Evolutionary conservation across 2,797 vertebrate species (phyloP), one percentile per base, ranked within the genome.

Genomic region (Alauda arvensis): DNA sequence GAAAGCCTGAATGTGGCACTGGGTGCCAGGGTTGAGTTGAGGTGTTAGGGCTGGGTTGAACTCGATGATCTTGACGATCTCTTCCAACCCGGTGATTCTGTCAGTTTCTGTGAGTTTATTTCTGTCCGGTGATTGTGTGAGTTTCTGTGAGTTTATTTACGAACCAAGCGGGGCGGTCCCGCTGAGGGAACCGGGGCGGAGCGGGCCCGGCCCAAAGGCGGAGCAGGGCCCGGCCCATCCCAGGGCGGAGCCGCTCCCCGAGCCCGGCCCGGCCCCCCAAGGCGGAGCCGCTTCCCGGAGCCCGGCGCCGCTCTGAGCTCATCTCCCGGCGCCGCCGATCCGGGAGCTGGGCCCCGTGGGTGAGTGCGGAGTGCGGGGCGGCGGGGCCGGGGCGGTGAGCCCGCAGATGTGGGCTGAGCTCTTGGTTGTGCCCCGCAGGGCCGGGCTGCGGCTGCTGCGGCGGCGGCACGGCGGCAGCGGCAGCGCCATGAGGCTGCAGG

Each of bases 401-500:
- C 13, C 74, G 18, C 92, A 72, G 91, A 97, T 97, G 96, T 88
- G 95, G 94, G 92, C 87, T 70, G 65, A 69, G 65, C 78, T 89
- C 52, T 55, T 21, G 51, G 7, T 62, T 42, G 43, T 71, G 81
- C 87, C 88, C 77, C 18, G 65, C 79, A 90, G 92, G 85, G 87
- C 70, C 6, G 66, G 75, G 63, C 66, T 76, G 62, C 57, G 77
- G 68, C 77, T 86, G 87, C 62, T 62, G 14, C 84, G 70, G 37
- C 68, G 66, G 69, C 68, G 46, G 88, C 92, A 49, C 33, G 46
- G 92, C 26, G 85, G 66, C n/a, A 51, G 39, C 8, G 95, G 92
- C 37, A 37, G 37, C 83, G 97, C 97, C 9, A 99, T 99, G 99
- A 97, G 97, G 96, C 88, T 99, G 80, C 98, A 98, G 93, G 98